Base-by-base conservation (phyloP, 2,113 vertebrate species). In the Apodemus sylvaticus region DNA sequence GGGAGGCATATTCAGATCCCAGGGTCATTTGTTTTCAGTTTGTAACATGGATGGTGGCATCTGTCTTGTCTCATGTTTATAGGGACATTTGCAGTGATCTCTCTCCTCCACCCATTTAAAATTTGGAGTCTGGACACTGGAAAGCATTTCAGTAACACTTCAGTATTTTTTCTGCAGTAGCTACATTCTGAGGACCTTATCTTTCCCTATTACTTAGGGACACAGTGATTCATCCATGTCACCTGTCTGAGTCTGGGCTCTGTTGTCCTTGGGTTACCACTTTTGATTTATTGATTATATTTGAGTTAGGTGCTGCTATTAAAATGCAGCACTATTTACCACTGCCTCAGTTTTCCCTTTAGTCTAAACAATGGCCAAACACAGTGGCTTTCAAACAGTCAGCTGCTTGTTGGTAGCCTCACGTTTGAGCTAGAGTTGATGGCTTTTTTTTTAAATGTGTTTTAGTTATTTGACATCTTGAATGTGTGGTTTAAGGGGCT, bases 261-360 rank as follows among this genome's bases (percentile, higher is more conserved):
- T 53, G 8, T 86, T 95, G 93, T 92, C 48, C 45, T 78, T 0
- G 36, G 68, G 68, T 78, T 58, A 79, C 36, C 93, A 36, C n/a
- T 95, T 96, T 95, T 60, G 45, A 90, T 11, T 26, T 95, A 36
- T 34, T 86, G 58, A n/a, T 96, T 66, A 4, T 93, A 77, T 66
- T 71, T 92, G n/a, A 89, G 92, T 86, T 86, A 87, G 76, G 42
- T 64, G 11, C 53, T 77, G 31, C 55, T 36, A 85, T 77, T 82
- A 82, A 93, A 45, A 74, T 83, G 31, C 55, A 55, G 45, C 22
- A n/a, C 76, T 91, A 10, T 78, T 97, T 91, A 90, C 22, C 39
- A 68, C 17, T 51, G 22, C 89, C 36, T 79, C 22, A 73, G 82
- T 58, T 58, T 51, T 22, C 34, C 90, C 1, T 11, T 89, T 93